Conservation (phyloP, 2,888 invertebrate species). For the Liodrosophila aerea region DNA sequence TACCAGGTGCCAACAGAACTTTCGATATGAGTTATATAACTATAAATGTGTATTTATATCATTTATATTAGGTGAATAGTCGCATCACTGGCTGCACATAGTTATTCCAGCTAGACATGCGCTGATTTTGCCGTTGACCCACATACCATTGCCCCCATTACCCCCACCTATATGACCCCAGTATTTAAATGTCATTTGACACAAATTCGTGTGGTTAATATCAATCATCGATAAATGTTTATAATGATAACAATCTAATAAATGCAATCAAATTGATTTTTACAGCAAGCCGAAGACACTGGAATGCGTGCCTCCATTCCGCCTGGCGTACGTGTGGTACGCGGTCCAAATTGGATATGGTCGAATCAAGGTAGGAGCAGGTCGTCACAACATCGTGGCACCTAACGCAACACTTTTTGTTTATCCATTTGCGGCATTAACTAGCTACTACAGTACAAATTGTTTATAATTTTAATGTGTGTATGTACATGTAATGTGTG, state of each 20-base stretch:
- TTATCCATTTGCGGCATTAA: conserved; percentile 59
- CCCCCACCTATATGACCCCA: not conserved
- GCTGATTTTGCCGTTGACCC: conserved; percentile 57
- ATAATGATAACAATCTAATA: no score
- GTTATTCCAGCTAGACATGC: conserved; percentile 68
- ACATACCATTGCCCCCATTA: conserved; percentile 25
- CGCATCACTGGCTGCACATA: no score
- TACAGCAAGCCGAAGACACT: conserved; percentile 34
- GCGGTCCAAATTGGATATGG: conserved; percentile 93
- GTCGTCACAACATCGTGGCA: no score
- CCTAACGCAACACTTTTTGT: conserved; percentile 33
- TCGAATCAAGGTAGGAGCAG: conserved; percentile 86
- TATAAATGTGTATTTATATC: not conserved
- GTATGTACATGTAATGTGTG: conserved; percentile 2
- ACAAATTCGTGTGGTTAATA: conserved; percentile 31
- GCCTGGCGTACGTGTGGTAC: conserved; percentile 89
- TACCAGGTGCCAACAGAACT: no score
- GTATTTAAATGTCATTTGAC: conserved; percentile 30
- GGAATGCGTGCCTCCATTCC: conserved; percentile 83
- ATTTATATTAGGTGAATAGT: not conserved
- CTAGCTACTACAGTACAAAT: conserved; percentile 46
- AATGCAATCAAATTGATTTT: no score
- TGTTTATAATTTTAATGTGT: conserved; percentile 44
- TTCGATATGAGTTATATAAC: no score
- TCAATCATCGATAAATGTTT: conserved; percentile 23